phyloP scores from a whole-genome alignment of 2,113 vertebrate genomes.

The Cephalopholis sonnerati region DNA sequence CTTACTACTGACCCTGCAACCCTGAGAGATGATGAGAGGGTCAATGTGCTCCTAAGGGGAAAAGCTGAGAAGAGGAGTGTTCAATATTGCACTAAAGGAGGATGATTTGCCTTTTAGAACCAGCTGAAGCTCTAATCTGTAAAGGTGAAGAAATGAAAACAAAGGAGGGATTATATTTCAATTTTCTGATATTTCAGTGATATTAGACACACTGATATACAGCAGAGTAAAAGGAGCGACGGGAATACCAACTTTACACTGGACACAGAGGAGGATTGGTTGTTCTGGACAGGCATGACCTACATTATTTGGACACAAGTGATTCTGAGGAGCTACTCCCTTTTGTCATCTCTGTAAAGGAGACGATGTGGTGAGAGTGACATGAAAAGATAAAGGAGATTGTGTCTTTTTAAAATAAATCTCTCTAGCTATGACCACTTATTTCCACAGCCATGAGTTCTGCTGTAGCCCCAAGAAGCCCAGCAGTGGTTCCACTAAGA shows the following conservation, averaged over 20 bases:
- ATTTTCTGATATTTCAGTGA: constrained; percentile 13
- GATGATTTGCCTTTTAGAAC: constrained; percentile 20
- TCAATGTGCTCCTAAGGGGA: background rate
- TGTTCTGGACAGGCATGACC: constrained; percentile 61
- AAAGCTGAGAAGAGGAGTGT: background rate
- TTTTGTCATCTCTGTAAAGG: constrained; percentile 46
- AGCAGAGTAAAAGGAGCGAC: background rate
- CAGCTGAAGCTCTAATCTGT: background rate
- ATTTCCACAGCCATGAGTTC: constrained; percentile 84
- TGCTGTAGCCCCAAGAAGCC: constrained; percentile 81
- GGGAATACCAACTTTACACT: constrained; percentile 24
- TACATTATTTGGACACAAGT: constrained; percentile 66
- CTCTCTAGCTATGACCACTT: constrained; percentile 79
- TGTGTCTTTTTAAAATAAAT: background rate
- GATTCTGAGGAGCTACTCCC: constrained; percentile 43
- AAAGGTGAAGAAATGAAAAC: background rate
- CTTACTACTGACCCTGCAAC: constrained; percentile 5
- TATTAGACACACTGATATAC: background rate
- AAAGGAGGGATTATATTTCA: background rate
- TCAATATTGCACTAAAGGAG: constrained; percentile 6
- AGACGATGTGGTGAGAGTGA: constrained; percentile 18
- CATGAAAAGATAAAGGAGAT: constrained; percentile 1
- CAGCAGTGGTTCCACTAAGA: constrained; percentile 59
- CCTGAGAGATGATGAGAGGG: constrained; percentile 10
- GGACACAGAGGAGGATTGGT: constrained; percentile 20